Percentiles rank a stretch among this genome's conserved stretches.
These are phyloP conservation scores for Calameuta idolon DNA, from an alignment of 2,888 invertebrate genomes.

Conservation along the genomic window DNA sequence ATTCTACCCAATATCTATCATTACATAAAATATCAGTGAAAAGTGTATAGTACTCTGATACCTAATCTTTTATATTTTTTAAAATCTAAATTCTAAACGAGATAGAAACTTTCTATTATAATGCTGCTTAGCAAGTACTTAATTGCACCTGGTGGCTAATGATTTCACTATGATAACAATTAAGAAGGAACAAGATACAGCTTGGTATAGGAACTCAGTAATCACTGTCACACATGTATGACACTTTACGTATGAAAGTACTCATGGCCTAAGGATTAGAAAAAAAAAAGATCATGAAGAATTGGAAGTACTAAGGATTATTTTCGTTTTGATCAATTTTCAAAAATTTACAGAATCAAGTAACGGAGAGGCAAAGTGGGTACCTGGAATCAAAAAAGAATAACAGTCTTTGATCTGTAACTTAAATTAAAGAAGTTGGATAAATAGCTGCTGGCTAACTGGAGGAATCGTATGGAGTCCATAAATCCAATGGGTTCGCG, in stretches of 20 bases:
- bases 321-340: neutral
- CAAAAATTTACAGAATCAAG: neutral
- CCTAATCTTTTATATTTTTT: neutral
- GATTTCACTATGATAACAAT: neutral
- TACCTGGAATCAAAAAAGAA: neutral
- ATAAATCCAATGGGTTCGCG: conserved; percentile 7
- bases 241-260: neutral
- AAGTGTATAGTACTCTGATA: neutral
- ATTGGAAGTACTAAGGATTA: neutral
- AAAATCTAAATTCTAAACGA: neutral
- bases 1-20: too few relatives aligned
- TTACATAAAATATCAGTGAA: neutral
- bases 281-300: neutral
- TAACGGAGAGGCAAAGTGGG: neutral
- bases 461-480: conserved; percentile 2
- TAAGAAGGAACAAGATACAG: neutral
- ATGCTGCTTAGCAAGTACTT: neutral
- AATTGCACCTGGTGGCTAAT: neutral
- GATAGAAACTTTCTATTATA: neutral
- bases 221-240: neutral
- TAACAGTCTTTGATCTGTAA: neutral
- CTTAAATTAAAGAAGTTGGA: neutral
- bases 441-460: neutral
- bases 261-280: neutral
- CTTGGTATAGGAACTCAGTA: neutral